These are phyloP conservation scores for Eolophus roseicapilla DNA, from an alignment of 2,113 vertebrate species.

Conservation along the genomic window DNA sequence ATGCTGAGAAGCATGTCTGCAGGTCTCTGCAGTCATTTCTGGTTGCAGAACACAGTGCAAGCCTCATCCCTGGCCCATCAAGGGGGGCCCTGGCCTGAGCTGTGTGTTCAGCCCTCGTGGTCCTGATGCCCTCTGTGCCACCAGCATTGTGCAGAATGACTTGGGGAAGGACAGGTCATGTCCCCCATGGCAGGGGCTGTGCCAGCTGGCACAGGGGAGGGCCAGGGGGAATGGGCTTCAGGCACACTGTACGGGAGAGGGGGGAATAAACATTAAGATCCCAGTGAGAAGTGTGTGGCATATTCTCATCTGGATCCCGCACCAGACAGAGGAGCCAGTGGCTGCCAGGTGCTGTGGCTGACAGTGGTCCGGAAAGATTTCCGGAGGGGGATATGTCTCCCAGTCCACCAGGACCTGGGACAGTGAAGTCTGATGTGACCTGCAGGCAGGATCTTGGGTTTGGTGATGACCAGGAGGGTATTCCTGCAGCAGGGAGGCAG, in stretches of 20 bases:
- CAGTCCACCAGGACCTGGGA: background rate
- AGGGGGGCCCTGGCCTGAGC: background rate
- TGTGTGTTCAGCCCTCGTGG: background rate
- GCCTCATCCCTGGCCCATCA: accelerated
- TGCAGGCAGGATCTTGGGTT: background rate
- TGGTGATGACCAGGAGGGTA: background rate
- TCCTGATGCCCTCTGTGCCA: accelerated
- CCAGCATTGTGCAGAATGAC: background rate
- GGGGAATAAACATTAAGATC: background rate
- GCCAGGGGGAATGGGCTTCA: background rate
- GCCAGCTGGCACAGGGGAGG: background rate
- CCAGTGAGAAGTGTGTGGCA: background rate
- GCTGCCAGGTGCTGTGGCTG: background rate
- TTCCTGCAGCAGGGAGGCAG: background rate
- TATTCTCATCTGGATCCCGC: background rate
- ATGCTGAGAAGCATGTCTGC: accelerated
- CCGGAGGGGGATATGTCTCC: background rate
- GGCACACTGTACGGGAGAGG: background rate
- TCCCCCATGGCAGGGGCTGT: accelerated
- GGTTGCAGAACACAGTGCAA: background rate
- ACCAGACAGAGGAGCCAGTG: background rate
- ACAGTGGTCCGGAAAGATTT: background rate
- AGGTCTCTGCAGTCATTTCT: background rate
- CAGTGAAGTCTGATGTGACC: background rate
- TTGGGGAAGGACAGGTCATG: accelerated